phyloP scores from a whole-genome alignment of 2,888 invertebrate genomes.

The Pseudococcus longispinus region DNA sequence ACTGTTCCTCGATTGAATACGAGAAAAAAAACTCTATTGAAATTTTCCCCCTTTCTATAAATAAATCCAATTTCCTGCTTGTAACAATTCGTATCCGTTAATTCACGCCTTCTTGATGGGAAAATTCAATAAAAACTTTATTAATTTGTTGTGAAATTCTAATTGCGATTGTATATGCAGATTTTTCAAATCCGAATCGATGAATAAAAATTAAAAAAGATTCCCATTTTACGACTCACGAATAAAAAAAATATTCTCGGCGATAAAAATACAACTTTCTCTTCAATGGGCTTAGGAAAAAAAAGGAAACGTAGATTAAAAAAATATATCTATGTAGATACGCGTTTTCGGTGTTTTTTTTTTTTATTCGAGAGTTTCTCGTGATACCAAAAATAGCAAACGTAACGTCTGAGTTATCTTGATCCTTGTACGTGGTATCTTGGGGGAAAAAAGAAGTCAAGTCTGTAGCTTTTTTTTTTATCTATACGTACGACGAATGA shows the following conservation, averaged over 20 bases:
- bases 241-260: background rate
- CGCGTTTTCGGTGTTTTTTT: background rate
- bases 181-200: background rate
- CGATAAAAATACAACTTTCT: background rate
- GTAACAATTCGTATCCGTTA: background rate
- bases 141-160: conserved; percentile 18
- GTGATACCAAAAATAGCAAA: background rate
- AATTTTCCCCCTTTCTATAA: background rate
- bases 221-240: background rate
- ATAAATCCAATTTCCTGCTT: background rate
- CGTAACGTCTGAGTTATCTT: background rate
- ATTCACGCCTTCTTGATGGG: background rate
- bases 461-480: background rate
- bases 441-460: background rate
- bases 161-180: background rate
- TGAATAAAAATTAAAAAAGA: background rate
- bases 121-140: conserved; percentile 33
- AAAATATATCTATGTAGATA: background rate
- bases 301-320: background rate
- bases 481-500: background rate
- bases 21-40: background rate
- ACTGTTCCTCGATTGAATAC: background rate
- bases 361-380: background rate
- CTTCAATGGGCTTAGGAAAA: background rate
- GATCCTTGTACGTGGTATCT: background rate